Percentiles rank a stretch among this genome's conserved stretches.
These are phyloP conservation scores for Lepidonotus clava DNA, from an alignment of 2,888 invertebrate species.

Conservation along the genomic window DNA sequence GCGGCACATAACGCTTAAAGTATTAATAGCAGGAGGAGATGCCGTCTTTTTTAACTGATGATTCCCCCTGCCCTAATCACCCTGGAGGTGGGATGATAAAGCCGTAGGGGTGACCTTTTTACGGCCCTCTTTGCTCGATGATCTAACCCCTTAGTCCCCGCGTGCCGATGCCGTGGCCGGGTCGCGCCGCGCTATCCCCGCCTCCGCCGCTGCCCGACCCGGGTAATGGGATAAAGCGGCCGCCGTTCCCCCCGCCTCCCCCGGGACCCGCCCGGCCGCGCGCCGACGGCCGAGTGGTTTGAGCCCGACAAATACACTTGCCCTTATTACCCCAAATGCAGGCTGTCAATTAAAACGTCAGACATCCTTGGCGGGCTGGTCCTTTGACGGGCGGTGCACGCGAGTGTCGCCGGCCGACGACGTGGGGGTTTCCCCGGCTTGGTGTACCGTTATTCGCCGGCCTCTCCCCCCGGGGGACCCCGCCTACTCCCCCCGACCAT, in stretches of 20 bases:
- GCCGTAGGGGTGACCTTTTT: too few species aligned
- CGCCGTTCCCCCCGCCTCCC: not conserved
- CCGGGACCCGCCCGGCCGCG: not conserved
- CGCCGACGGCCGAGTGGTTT: not conserved
- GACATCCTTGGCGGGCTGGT: slow-evolving; percentile 39
- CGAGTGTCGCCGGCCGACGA: too few species aligned
- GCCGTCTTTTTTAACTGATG: too few species aligned
- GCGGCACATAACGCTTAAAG: too few species aligned
- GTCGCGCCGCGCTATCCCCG: too few species aligned
- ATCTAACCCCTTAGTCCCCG: not conserved
- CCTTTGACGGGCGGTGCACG: slow-evolving; percentile 13
- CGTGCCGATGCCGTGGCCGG: too few species aligned
- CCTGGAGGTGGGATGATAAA: too few species aligned
- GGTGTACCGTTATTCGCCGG: slow-evolving; percentile 28
- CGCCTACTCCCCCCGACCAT: not conserved
- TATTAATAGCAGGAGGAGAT: too few species aligned
- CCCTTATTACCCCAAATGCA: slow-evolving; percentile 49
- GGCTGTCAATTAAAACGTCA: slow-evolving; percentile 46
- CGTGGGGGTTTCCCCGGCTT: too few species aligned
- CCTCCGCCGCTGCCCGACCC: not conserved
- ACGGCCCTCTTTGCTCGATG: too few species aligned
- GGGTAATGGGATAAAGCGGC: too few species aligned
- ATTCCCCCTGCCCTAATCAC: too few species aligned
- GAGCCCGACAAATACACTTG: slow-evolving; percentile 52
- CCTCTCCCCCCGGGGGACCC: slow-evolving; percentile 24